phyloP scores from a whole-genome alignment of 2,888 invertebrate species.

The Cartodere bifasciata region DNA sequence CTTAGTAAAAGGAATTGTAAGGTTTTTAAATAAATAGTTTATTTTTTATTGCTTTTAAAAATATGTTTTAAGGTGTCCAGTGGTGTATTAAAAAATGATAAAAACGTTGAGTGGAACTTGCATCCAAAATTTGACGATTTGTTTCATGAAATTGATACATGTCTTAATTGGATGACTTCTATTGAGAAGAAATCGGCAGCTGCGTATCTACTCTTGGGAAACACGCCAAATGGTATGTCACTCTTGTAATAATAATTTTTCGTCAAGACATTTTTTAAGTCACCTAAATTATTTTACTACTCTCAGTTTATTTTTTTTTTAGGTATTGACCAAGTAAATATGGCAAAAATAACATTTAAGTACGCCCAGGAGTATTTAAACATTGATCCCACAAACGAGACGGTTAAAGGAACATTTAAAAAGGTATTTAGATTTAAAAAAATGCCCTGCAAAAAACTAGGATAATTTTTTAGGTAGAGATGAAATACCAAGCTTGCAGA shows the following conservation, averaged over 20 bases:
- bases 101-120: constrained; percentile 24
- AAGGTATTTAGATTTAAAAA: no score
- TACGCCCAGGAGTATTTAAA: constrained; percentile 33
- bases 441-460: constrained; percentile 9
- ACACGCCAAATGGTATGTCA: constrained; percentile 25
- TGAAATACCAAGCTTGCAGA: constrained; percentile 35
- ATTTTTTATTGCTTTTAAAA: neutral
- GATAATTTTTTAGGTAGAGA: constrained; percentile 31
- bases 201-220: constrained; percentile 25
- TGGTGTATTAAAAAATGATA: constrained; percentile 6
- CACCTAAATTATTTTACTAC: neutral
- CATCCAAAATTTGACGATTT: constrained; percentile 27
- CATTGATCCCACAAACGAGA: constrained; percentile 13
- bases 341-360: constrained; percentile 36
- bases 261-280: neutral
- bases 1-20: constrained; percentile 36
- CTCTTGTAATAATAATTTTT: neutral
- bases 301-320: constrained; percentile 8
- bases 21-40: constrained; percentile 11
- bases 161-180: constrained; percentile 29
- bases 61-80: constrained; percentile 1
- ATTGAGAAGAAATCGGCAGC: constrained; percentile 30
- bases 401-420: constrained; percentile 20
- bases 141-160: constrained; percentile 30
- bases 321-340: constrained; percentile 40